Base-by-base conservation (phyloP, 2,888 invertebrate species). In the Campoletis raptor region DNA sequence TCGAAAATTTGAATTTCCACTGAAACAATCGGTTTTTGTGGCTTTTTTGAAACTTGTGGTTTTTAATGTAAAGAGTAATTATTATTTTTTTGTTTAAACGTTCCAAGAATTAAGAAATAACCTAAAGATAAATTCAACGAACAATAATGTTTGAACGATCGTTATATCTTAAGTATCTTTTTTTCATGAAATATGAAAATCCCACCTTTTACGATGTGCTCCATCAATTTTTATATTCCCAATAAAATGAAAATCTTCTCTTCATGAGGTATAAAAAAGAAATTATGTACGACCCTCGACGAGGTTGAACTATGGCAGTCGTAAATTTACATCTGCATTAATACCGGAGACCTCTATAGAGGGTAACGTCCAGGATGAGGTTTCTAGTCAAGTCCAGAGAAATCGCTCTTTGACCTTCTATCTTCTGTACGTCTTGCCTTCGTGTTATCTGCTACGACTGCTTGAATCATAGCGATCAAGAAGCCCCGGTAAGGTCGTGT, bases 401-500 rank as follows among this genome's bases (percentile, higher is more conserved):
- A 37, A 69, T 48, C 48, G 15, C 70, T 48, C 70, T 45, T 70
- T 48, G 70, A 70, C 70, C 70, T 30, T 24, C 18, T 70, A 48
- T 36, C 69, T 57, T 45, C 70, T 15, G 15, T 21, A 21, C 45
- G 42, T 69, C 40, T 40, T 40, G 42, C 69, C 69, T 24, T n/a
- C 24, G 69, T 42, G 37, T 70, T 70, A 74, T 61, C 42, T 21
- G 45, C 30, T 48, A 12, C 30, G 48, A 21, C 66, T 77, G 36
- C 36, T 66, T 24, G 66, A 66, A 48, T 81, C 66, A 67, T 74
- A 64, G 45, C 66, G 37, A 48, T 45, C 21, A 52, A 48, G 30
- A 72, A 72, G 45, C 42, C 36, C 66, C 30, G 52, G 36, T 57
- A 40, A 64, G 77, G 9, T 77, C 72, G 36, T 73, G 54, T 36